Percentiles rank a stretch among this genome's conserved stretches.
These are phyloP conservation scores for Piliocolobus tephrosceles DNA, from an alignment of 2,113 vertebrate genomes.

Conservation along the genomic window DNA sequence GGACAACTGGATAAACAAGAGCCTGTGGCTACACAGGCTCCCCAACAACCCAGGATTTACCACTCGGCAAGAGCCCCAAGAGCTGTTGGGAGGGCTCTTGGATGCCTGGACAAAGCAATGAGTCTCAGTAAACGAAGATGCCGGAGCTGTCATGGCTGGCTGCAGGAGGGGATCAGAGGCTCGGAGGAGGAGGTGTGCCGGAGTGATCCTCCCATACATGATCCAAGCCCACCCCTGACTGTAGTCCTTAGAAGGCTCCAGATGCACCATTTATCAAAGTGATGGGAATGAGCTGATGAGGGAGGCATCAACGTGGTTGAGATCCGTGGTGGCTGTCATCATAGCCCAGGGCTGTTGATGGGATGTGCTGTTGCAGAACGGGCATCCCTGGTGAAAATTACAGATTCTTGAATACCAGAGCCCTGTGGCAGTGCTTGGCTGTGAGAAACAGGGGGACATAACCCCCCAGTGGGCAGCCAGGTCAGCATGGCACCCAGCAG, in stretches of 20 bases:
- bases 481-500: fast-evolving
- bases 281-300: neutral
- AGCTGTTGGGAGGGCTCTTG: neutral
- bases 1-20: too few species aligned
- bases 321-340: neutral
- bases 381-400: neutral
- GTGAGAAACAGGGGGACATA: neutral
- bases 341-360: neutral
- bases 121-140: neutral
- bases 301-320: neutral
- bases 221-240: too few species aligned
- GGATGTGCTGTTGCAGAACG: neutral
- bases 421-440: neutral
- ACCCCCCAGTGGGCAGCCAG: neutral
- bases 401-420: neutral
- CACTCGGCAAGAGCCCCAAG: neutral
- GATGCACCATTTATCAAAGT: fast-evolving
- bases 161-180: neutral
- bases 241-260: too few species aligned
- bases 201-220: neutral
- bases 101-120: neutral
- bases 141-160: fast-evolving
- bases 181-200: neutral
- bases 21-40: neutral
- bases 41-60: neutral